Conservation (phyloP, 2,797 vertebrate species). For the Epinephelus coioides region DNA sequence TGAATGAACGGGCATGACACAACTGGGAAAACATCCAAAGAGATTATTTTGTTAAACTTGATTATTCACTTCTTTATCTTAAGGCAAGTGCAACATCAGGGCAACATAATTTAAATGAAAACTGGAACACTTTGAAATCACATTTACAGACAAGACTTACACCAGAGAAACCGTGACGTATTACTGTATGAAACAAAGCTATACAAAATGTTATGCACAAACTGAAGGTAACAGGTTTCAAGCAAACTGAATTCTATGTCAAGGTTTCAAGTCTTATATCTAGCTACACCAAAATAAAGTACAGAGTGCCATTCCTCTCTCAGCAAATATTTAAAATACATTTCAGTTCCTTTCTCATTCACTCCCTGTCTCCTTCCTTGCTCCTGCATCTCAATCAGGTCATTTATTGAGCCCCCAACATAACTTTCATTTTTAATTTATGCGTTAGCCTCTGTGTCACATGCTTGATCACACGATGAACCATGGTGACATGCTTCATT, state of each 20-base stretch:
- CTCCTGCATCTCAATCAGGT: not conserved
- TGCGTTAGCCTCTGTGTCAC: not conserved
- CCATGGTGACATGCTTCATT: not conserved
- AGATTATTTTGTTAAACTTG: not conserved
- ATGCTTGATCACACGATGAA: not conserved
- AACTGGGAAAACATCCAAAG: not conserved
- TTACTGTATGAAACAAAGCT: not conserved
- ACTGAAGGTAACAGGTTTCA: not conserved
- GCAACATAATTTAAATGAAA: not conserved
- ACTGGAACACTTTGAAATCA: conserved; percentile 4
- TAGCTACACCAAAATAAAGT: too few species aligned
- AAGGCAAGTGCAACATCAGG: not conserved
- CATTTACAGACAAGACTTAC: conserved; percentile 10
- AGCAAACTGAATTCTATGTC: too few species aligned
- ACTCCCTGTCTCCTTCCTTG: not conserved
- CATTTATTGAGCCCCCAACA: not conserved
- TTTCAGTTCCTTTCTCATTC: not conserved
- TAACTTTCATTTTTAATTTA: not conserved
- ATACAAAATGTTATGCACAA: not conserved
- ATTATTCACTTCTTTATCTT: not conserved
- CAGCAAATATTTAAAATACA: not conserved
- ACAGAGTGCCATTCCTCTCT: not conserved
- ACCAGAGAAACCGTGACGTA: not conserved
- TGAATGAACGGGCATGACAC: not conserved
- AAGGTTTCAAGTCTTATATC: too few species aligned